Evolutionary conservation across 2,113 vertebrate species (phyloP).

Genomic region (Proterorhinus semilunaris): DNA sequence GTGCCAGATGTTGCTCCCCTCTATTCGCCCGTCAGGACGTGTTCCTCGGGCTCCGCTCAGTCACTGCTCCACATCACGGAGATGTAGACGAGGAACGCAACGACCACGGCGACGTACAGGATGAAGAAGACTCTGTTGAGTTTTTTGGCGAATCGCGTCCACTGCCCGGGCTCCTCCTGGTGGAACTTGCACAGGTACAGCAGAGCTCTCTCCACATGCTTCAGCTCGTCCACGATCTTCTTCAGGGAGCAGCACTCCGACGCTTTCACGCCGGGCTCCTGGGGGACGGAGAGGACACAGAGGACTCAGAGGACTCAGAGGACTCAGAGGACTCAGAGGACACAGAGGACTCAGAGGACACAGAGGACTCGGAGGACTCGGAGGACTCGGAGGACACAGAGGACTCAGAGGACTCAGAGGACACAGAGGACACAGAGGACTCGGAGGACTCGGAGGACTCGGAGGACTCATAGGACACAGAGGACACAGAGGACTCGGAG

Average conservation of each 20-base stretch:
- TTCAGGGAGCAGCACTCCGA: slow-evolving; percentile 5
- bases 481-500: too few species aligned
- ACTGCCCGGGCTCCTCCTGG: slow-evolving; percentile 9
- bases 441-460: too few species aligned
- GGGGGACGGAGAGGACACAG: background rate
- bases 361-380: too few species aligned
- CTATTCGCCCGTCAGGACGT: background rate
- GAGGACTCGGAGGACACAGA: too few species aligned
- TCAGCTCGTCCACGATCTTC: slow-evolving; percentile 41
- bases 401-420: too few species aligned
- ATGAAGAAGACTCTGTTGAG: slow-evolving; percentile 46
- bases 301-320: background rate
- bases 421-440: too few species aligned
- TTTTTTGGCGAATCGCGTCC: slow-evolving; percentile 30
- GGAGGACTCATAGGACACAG: too few species aligned
- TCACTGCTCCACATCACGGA: slow-evolving; percentile 26
- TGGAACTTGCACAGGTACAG: slow-evolving; percentile 2
- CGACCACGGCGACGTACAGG: slow-evolving; percentile 23
- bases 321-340: too few species aligned
- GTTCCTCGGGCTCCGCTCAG: too few species aligned
- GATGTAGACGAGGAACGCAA: slow-evolving; percentile 21
- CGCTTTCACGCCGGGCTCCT: slow-evolving; percentile 12
- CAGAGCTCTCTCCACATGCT: slow-evolving; percentile 32
- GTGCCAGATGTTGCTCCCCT: background rate
- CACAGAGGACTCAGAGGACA: background rate